Base-by-base conservation (phyloP, 2,888 invertebrate species). In the Piscicola geometra region DNA sequence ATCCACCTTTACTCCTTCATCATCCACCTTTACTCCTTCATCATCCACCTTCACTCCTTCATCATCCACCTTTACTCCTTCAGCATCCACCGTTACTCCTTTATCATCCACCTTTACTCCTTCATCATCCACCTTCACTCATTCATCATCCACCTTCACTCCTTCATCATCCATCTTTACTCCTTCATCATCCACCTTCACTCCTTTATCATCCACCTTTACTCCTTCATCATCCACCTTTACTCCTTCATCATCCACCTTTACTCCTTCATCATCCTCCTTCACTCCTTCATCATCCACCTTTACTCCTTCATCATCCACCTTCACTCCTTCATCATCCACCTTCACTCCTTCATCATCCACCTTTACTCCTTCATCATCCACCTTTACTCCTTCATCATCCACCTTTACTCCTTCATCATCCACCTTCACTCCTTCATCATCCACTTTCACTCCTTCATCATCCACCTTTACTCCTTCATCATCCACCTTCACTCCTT, bases 241-340 rank as follows among this genome's bases (percentile, higher is more conserved):
- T 28, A 56, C 32, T 18, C 32, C 0, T n/a, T 52, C 33, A 1
- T 35, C 1, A 32, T 33, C 9, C 71, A 52, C 30, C 9, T 32
- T 47, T 21, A 1, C 33, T 47, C 12, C 30, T 21, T 56, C 71
- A 2, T n/a, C 28, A 21, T 56, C 60, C 15, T 33, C 41, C 56
- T 71, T 70, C 25, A n/a, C 21, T 33, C 70, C 35, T 28, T 5
- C 25, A 9, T 56, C 71, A n/a, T 60, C n/a, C 70, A 12, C 60
- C 35, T 0, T n/a, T 71, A 41, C 60, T 3, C 25, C 1, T 5
- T 52, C 33, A 5, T n/a, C 28, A 52, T 32, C 72, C 30, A 21
- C 30, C 47, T 18, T 18, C 1, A 47, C 47, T 1, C 66, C 47
- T 28, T 28, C 32, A 47, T 35, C 28, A 28, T 71, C 41, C 28